These are phyloP conservation scores for Ormyrus pomaceus DNA, from an alignment of 2,888 invertebrate genomes.

Conservation along the genomic window DNA sequence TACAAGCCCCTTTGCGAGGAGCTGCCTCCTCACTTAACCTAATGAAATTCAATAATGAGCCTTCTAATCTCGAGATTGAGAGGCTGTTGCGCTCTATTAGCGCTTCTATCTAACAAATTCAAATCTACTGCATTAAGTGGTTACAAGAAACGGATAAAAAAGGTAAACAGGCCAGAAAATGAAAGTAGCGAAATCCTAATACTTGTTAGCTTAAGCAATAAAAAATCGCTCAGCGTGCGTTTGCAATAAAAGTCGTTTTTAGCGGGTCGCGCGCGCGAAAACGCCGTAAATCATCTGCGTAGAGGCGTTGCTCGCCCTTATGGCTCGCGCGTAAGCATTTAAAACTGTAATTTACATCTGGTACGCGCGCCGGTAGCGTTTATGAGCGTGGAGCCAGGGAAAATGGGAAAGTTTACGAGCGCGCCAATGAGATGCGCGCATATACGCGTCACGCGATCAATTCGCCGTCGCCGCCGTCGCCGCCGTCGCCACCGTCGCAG, in stretches of 20 bases:
- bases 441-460: slow-evolving; percentile 25
- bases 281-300: slow-evolving; percentile 41
- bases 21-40: no score
- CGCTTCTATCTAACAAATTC: no score
- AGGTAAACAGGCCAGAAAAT: neutral
- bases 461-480: neutral
- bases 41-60: no score
- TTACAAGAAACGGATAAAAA: neutral
- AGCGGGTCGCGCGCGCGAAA: neutral
- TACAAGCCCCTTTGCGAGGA: no score
- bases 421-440: slow-evolving; percentile 26
- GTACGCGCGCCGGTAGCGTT: slow-evolving; percentile 12
- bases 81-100: no score
- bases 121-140: neutral
- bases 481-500: neutral
- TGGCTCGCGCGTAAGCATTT: slow-evolving; percentile 39
- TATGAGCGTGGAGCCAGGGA: slow-evolving; percentile 22
- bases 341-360: slow-evolving; percentile 56
- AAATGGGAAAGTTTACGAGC: slow-evolving; percentile 49
- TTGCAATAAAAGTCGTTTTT: slow-evolving; percentile 37
- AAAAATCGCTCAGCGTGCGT: slow-evolving; percentile 48
- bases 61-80: no score
- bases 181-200: neutral
- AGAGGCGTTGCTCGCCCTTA: neutral
- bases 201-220: slow-evolving; percentile 11